A percentile compares a stretch with the other conserved stretches of the same genome.
Evolutionary conservation across 2,888 invertebrate species (phyloP).

Genomic region (Noctua fimbriata): DNA sequence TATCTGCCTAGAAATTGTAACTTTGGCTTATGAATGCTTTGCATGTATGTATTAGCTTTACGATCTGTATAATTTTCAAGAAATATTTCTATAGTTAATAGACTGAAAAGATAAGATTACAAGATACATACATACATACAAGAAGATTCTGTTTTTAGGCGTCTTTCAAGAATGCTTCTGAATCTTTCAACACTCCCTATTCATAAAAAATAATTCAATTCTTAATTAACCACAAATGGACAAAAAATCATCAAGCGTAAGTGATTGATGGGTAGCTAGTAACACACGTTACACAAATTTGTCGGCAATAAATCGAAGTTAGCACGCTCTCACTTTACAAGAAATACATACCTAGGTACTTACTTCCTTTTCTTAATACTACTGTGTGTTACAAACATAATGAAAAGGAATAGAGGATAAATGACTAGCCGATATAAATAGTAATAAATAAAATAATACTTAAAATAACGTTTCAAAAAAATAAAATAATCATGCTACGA

Average conservation of each 20-base stretch:
- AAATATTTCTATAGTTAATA: too few species aligned
- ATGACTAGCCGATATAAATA: neutral
- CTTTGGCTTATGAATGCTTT: neutral
- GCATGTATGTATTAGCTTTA: neutral
- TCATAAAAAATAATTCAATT: constrained; percentile 10
- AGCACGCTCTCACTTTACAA: constrained; percentile 17
- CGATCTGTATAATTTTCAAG: neutral
- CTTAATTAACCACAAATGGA: neutral
- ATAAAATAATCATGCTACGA: neutral
- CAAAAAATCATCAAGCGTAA: constrained; percentile 18
- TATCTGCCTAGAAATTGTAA: neutral
- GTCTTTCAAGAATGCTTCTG: neutral
- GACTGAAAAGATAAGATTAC: neutral
- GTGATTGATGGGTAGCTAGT: constrained; percentile 37
- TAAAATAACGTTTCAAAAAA: neutral
- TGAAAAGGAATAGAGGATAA: neutral
- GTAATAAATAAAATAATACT: constrained; percentile 4
- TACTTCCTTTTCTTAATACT: constrained; percentile 34
- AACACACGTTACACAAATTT: constrained; percentile 49
- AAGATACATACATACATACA: too few species aligned
- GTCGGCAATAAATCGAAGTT: constrained; percentile 28
- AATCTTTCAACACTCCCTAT: constrained; percentile 2
- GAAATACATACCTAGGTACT: constrained; percentile 18
- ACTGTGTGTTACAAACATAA: neutral
- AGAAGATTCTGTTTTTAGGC: neutral